These are phyloP conservation scores for Hemaris fuciformis DNA, from an alignment of 2,888 invertebrate genomes.

Conservation along the genomic window DNA sequence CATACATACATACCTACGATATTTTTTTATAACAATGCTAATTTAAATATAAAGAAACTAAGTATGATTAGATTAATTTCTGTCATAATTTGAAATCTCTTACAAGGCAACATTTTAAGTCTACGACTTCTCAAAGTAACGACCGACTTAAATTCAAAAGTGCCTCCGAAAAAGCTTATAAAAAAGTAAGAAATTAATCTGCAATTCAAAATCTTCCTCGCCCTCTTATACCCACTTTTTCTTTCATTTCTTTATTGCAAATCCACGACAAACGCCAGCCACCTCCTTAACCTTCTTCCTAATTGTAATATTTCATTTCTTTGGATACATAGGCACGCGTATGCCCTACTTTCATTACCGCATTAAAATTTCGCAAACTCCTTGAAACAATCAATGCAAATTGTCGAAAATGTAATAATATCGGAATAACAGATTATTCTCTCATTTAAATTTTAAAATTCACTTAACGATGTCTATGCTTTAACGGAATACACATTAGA, in stretches of 20 bases:
- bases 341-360: neutral
- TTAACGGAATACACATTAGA: conserved; percentile 54
- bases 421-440: conserved; percentile 36
- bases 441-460: conserved; percentile 50
- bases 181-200: conserved; percentile 70
- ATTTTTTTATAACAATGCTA: no score
- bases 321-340: conserved; percentile 10
- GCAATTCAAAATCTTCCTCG: conserved; percentile 65
- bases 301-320: conserved; percentile 33
- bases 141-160: conserved; percentile 57
- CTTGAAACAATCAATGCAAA: conserved; percentile 28
- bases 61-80: neutral
- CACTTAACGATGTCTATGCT: conserved; percentile 41
- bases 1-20: no score
- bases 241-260: conserved; percentile 43
- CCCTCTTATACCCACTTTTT: conserved; percentile 46
- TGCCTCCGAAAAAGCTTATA: conserved; percentile 59
- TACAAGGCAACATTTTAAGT: conserved; percentile 30
- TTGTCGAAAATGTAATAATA: conserved; percentile 34
- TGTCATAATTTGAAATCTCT: conserved; percentile 24
- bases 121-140: conserved; percentile 47
- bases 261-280: conserved; percentile 40
- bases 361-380: neutral
- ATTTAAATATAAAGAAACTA: neutral
- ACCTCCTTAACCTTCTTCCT: conserved; percentile 17